Evolutionary conservation across 2,113 vertebrate species (phyloP).

Genomic region (Esox niger): DNA sequence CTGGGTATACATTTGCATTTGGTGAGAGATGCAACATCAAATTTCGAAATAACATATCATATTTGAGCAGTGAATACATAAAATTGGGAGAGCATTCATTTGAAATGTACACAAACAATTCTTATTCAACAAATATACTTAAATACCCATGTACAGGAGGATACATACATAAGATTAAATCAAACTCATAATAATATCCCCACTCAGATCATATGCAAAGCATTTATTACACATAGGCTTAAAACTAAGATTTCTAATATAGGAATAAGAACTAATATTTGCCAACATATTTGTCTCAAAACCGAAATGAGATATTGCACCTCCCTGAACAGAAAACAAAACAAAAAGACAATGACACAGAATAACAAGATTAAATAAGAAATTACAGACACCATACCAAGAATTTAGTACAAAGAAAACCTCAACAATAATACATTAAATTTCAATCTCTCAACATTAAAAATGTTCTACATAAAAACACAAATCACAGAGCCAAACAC

Average conservation of each 20-base stretch:
- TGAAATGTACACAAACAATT: slow-evolving; percentile 3
- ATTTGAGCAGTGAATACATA: slow-evolving; percentile 14
- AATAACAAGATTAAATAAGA: slow-evolving; percentile 40
- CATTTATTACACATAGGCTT: slow-evolving; percentile 1
- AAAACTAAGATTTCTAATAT: slow-evolving; percentile 2
- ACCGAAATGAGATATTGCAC: slow-evolving; percentile 52
- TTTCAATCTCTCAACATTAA: slow-evolving; percentile 67
- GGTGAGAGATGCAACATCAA: slow-evolving; percentile 34
- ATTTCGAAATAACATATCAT: slow-evolving; percentile 10
- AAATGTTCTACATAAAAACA: slow-evolving; percentile 60
- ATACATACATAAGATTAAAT: slow-evolving; percentile 17
- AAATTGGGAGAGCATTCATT: neutral
- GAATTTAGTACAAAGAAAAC: slow-evolving; percentile 64
- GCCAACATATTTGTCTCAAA: slow-evolving; percentile 21
- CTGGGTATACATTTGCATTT: slow-evolving; percentile 13
- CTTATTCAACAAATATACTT: slow-evolving; percentile 5
- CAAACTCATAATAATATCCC: slow-evolving; percentile 22
- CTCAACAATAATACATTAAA: slow-evolving; percentile 56
- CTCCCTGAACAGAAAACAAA: slow-evolving; percentile 62
- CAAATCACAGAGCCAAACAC: slow-evolving; percentile 53
- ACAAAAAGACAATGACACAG: slow-evolving; percentile 54
- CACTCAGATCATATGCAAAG: slow-evolving; percentile 25
- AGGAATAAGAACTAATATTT: slow-evolving; percentile 10
- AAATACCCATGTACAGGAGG: slow-evolving; percentile 5
- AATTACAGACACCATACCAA: slow-evolving; percentile 40